Conservation (phyloP, 37 sponge, comb jelly and placozoan species). For the Beroe forskalii region DNA sequence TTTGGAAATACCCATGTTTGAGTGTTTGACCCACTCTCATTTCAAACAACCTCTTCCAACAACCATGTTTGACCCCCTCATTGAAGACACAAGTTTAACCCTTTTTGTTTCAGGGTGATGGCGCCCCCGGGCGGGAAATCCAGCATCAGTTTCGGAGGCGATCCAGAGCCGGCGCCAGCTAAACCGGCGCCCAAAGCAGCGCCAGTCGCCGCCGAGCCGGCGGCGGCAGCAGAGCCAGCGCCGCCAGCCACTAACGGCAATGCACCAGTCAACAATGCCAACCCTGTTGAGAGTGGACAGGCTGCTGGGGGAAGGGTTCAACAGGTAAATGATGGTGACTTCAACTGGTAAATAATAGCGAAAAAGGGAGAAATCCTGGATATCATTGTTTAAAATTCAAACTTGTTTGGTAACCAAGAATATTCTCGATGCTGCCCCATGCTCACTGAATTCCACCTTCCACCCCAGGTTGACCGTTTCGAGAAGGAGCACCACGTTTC, state of each 20-base stretch:
- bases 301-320: slow-evolving; percentile 15
- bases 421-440: too few relatives aligned
- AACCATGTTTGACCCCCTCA: slow-evolving; percentile 37
- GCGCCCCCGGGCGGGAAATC: slow-evolving; percentile 56
- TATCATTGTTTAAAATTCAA: too few relatives aligned
- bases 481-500: slow-evolving; percentile 61
- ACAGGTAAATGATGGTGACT: too few relatives aligned
- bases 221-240: slow-evolving; percentile 14
- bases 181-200: not conserved
- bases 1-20: too few relatives aligned
- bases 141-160: slow-evolving; percentile 4
- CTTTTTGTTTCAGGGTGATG: slow-evolving; percentile 62
- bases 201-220: not conserved
- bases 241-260: not conserved
- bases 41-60: too few relatives aligned
- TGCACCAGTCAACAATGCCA: not conserved
- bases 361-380: too few relatives aligned
- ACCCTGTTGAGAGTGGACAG: not conserved
- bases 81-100: too few relatives aligned
- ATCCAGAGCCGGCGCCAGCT: not conserved
- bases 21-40: too few relatives aligned
- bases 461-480: slow-evolving; percentile 30
- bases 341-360: too few relatives aligned
- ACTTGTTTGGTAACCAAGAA: too few relatives aligned
- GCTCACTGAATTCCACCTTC: not conserved